A percentile compares a stretch with the other conserved stretches of the same genome.
These are phyloP conservation scores for Sitodiplosis mosellana DNA, from an alignment of 1,140 invertebrate species.

Conservation along the genomic window DNA sequence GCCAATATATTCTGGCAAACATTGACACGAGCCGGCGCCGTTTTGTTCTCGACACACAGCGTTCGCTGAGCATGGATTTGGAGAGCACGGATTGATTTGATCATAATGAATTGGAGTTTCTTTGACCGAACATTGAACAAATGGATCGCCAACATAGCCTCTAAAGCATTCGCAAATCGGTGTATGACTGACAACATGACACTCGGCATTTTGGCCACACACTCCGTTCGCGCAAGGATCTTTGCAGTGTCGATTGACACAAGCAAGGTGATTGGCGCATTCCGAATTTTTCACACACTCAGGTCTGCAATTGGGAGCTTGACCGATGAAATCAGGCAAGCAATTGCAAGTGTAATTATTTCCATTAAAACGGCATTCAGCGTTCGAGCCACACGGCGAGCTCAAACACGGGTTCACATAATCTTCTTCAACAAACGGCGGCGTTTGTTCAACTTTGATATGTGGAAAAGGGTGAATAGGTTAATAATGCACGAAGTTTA, in stretches of 20 bases:
- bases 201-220: constrained; percentile 63
- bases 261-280: constrained; percentile 58
- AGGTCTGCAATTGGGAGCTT: constrained; percentile 57
- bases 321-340: constrained; percentile 50
- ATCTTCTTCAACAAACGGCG: no score
- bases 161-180: constrained; percentile 50
- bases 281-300: constrained; percentile 71
- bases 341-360: constrained; percentile 64
- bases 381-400: constrained; percentile 57
- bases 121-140: no score
- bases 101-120: no score
- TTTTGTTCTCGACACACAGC: no score
- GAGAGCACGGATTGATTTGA: no score
- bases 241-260: constrained; percentile 65
- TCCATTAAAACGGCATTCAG: constrained; percentile 46
- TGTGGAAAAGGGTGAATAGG: no score
- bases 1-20: no score
- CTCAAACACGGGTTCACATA: constrained; percentile 14
- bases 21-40: no score
- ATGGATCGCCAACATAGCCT: constrained; percentile 55
- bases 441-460: no score
- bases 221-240: constrained; percentile 57
- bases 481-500: no score
- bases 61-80: no score
- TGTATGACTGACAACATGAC: constrained; percentile 74